Evolutionary conservation across 2,113 vertebrate species (phyloP).

Genomic region (Ciconia maguari): DNA sequence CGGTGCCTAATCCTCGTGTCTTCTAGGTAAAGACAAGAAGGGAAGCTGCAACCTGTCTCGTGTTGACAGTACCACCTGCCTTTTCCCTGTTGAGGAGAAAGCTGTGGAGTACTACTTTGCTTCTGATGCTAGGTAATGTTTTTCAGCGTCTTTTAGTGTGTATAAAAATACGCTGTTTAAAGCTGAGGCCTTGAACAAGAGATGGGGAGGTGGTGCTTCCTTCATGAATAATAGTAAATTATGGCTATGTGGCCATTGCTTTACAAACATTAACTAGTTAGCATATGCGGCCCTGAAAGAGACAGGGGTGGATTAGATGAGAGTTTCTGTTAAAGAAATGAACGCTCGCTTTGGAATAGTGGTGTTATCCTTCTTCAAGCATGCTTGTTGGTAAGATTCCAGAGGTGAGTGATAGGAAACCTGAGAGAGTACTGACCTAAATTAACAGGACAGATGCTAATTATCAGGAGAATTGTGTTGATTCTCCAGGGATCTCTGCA

Average conservation of each 20-base stretch:
- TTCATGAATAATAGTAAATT: not conserved
- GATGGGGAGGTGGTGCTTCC: not conserved
- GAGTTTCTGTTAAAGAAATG: not conserved
- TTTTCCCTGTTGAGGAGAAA: constrained; percentile 95
- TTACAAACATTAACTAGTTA: not conserved
- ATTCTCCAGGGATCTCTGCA: not conserved
- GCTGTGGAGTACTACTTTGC: constrained; percentile 98
- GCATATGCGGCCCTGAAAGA: rapidly evolving
- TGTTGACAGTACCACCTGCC: constrained; percentile 90
- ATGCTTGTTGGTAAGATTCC: not conserved
- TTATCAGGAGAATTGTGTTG: not conserved
- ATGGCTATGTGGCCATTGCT: rapidly evolving
- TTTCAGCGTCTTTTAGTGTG: rapidly evolving
- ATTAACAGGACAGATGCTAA: not conserved
- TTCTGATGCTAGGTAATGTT: constrained; percentile 90
- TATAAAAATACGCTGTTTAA: rapidly evolving
- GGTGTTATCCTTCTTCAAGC: not conserved
- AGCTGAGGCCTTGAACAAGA: not conserved
- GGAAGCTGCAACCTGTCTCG: constrained; percentile 84
- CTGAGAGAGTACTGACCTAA: not conserved
- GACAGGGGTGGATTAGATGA: not conserved
- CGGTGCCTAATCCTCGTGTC: not conserved
- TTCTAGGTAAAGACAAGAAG: constrained; percentile 90
- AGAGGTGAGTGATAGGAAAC: not conserved
- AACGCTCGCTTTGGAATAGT: rapidly evolving